phyloP scores from a whole-genome alignment of 1,140 invertebrate genomes.

The Callitettix versicolor region DNA sequence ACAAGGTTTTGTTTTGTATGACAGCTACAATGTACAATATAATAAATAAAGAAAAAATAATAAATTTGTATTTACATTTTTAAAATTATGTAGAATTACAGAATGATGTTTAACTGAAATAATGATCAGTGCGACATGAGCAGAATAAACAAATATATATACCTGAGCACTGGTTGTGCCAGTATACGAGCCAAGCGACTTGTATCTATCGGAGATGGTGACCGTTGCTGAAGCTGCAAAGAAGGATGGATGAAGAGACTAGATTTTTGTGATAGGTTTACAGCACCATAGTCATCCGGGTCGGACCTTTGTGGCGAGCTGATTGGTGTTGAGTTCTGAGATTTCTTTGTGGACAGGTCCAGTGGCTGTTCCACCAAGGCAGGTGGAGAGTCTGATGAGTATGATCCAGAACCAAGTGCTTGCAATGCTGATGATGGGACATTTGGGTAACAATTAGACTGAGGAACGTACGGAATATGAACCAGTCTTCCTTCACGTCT shows the following conservation, averaged over 20 bases:
- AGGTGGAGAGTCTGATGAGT: constrained; percentile 26
- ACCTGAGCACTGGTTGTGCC: constrained; percentile 31
- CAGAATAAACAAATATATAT: too few relatives aligned
- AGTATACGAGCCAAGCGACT: constrained; percentile 36
- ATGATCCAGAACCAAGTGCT: constrained; percentile 15
- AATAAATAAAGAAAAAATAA: too few relatives aligned
- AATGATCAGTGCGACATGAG: too few relatives aligned
- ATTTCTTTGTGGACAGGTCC: constrained; percentile 75
- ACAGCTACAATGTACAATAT: too few relatives aligned
- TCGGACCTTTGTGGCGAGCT: constrained; percentile 29
- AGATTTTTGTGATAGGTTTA: constrained; percentile 29
- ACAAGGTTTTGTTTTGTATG: too few relatives aligned
- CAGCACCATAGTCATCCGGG: constrained; percentile 22
- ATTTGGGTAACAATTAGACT: constrained; percentile 13
- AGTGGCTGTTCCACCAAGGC: constrained; percentile 62
- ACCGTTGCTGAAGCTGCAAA: constrained; percentile 20
- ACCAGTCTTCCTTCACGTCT: constrained; percentile 58
- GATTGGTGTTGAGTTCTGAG: constrained; percentile 35
- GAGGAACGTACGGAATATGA: constrained; percentile 37
- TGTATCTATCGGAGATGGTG: constrained; percentile 13
- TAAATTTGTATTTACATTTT: too few relatives aligned
- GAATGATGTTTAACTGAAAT: too few relatives aligned
- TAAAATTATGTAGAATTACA: too few relatives aligned
- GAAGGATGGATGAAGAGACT: constrained; percentile 19
- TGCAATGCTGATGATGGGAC: neutral